Conservation (phyloP, 2,888 invertebrate species). For the Zelleria hepariella region DNA sequence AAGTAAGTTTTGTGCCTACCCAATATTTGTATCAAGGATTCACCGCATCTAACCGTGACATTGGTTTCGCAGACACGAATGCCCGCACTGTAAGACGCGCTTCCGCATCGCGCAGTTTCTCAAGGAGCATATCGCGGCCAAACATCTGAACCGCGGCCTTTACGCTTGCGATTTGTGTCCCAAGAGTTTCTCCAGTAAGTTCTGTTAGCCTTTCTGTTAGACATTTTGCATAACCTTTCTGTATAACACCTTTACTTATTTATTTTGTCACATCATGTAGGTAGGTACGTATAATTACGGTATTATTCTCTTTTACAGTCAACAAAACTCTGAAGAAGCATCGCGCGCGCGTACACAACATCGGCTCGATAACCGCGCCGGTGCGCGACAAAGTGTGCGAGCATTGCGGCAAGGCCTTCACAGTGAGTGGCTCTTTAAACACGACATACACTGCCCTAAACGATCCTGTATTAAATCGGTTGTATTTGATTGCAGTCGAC, state of each 20-base stretch:
- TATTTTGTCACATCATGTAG: not conserved
- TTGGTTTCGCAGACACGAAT: not conserved
- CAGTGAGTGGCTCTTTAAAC: not conserved
- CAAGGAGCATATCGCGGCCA: not conserved
- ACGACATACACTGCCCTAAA: not conserved
- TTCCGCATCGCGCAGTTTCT: not conserved
- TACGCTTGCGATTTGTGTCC: not conserved
- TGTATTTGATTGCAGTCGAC: slow-evolving; percentile 34
- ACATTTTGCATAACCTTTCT: not conserved
- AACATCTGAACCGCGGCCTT: not conserved
- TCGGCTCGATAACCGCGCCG: not conserved
- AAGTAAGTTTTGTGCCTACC: not conserved
- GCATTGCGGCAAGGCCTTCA: not conserved
- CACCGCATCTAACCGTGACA: not conserved
- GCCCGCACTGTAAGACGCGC: not conserved
- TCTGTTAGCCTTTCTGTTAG: not conserved
- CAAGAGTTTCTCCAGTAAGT: not conserved
- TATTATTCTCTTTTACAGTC: not conserved
- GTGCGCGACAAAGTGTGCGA: not conserved
- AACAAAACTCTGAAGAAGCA: not conserved
- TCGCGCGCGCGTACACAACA: not conserved
- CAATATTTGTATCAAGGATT: not conserved
- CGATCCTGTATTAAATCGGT: not conserved
- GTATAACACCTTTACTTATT: not conserved
- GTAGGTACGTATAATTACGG: not conserved